A percentile compares a stretch with the other conserved stretches of the same genome.
These are phyloP conservation scores for Kryptolebias marmoratus DNA, from an alignment of 2,113 vertebrate genomes.

Conservation along the genomic window DNA sequence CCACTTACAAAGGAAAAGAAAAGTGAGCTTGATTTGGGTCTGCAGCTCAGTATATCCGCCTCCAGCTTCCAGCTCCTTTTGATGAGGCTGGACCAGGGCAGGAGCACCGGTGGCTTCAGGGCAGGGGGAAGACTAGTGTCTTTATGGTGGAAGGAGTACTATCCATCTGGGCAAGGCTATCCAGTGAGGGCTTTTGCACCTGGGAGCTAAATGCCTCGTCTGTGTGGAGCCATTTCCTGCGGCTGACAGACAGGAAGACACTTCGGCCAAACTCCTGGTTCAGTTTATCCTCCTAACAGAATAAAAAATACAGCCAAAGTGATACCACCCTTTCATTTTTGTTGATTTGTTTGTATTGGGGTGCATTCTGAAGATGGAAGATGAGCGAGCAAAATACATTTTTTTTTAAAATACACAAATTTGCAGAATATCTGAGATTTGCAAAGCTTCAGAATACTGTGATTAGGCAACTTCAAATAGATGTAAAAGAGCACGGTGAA, in stretches of 20 bases:
- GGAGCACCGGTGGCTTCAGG: slow-evolving; percentile 75
- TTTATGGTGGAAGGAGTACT: slow-evolving; percentile 78
- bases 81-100: slow-evolving; percentile 76
- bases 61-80: slow-evolving; percentile 76
- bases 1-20: slow-evolving; percentile 72
- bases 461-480: too few species aligned
- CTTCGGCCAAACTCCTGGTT: slow-evolving; percentile 71
- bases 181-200: slow-evolving; percentile 75
- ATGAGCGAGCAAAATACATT: background rate
- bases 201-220: slow-evolving; percentile 80
- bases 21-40: slow-evolving; percentile 73
- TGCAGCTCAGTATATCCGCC: slow-evolving; percentile 76
- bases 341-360: background rate
- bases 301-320: slow-evolving; percentile 48
- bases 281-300: slow-evolving; percentile 39
- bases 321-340: background rate
- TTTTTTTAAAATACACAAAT: background rate
- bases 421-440: background rate
- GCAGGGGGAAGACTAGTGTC: slow-evolving; percentile 76
- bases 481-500: too few species aligned
- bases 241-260: slow-evolving; percentile 73
- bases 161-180: slow-evolving; percentile 80
- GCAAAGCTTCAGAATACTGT: background rate
- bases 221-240: slow-evolving; percentile 79
- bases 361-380: background rate